Conservation (phyloP, 2,797 vertebrate genomes). For the Cheirogaleus major region DNA sequence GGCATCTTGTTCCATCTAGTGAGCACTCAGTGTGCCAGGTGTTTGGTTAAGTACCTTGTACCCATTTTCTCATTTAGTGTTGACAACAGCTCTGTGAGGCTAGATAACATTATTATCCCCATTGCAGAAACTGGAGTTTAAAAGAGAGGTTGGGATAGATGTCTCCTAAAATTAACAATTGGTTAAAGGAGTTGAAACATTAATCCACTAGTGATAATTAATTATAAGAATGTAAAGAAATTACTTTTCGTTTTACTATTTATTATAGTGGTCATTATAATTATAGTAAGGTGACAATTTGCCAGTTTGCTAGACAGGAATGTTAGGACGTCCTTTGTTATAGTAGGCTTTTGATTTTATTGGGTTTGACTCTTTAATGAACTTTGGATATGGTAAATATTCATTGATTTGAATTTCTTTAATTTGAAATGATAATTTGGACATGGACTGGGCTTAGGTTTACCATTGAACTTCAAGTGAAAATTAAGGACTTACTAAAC, state of each 20-base stretch:
- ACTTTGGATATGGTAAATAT: neutral
- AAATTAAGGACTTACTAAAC: slow-evolving; percentile 19
- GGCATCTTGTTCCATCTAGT: neutral
- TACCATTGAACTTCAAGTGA: slow-evolving; percentile 20
- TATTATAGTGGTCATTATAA: neutral
- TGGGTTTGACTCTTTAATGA: slow-evolving; percentile 27
- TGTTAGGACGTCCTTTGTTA: neutral
- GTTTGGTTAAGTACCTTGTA: neutral
- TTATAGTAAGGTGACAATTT: neutral
- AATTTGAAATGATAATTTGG: slow-evolving; percentile 31
- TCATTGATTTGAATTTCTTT: slow-evolving; percentile 46
- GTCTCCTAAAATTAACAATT: slow-evolving; percentile 8
- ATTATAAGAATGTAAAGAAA: neutral
- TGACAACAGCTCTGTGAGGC: neutral
- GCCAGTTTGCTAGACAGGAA: neutral
- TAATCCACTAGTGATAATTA: neutral
- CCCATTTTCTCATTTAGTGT: neutral
- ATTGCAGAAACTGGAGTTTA: neutral
- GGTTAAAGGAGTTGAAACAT: neutral
- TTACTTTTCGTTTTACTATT: neutral
- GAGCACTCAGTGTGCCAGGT: neutral
- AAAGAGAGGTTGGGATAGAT: neutral
- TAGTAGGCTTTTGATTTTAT: neutral
- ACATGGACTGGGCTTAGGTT: neutral
- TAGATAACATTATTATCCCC: neutral